A percentile compares a stretch with the other conserved stretches of the same genome.
phyloP scores from a whole-genome alignment of 1,140 invertebrate species.

The Pogonomyrmex californicus region DNA sequence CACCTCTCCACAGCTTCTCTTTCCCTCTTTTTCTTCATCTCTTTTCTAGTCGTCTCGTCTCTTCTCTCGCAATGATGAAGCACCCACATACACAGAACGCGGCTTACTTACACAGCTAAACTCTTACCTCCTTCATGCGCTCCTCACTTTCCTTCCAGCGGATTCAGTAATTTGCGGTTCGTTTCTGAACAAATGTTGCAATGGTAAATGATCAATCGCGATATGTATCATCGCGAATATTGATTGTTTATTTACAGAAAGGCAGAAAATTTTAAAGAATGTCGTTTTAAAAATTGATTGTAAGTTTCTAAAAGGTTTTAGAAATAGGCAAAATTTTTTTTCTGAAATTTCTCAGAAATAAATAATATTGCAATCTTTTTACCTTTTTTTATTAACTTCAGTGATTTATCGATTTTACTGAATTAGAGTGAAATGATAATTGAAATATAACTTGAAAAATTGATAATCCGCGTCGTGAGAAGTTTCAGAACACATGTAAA shows the following conservation, averaged over 20 bases:
- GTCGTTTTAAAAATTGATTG: slow-evolving; percentile 16
- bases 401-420: not conserved
- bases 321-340: not conserved
- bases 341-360: not conserved
- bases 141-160: slow-evolving; percentile 52
- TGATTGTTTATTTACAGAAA: not conserved
- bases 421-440: not conserved
- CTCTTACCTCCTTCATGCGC: slow-evolving; percentile 63
- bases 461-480: not conserved
- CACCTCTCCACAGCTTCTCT: slow-evolving; percentile 26
- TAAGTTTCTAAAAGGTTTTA: not conserved
- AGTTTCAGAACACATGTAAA: not conserved
- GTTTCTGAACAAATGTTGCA: slow-evolving; percentile 8
- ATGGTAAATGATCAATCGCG: not conserved
- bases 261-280: not conserved
- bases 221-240: not conserved
- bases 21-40: not conserved
- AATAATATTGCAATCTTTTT: not conserved
- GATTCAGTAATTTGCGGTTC: slow-evolving; percentile 1
- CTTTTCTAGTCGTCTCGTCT: not conserved
- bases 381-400: slow-evolving; percentile 3
- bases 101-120: slow-evolving; percentile 71
- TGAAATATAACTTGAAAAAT: not conserved
- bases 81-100: slow-evolving; percentile 67
- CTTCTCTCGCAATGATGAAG: slow-evolving; percentile 36